Base-by-base conservation (phyloP, 2,888 invertebrate species). In the Empis stercorea region DNA sequence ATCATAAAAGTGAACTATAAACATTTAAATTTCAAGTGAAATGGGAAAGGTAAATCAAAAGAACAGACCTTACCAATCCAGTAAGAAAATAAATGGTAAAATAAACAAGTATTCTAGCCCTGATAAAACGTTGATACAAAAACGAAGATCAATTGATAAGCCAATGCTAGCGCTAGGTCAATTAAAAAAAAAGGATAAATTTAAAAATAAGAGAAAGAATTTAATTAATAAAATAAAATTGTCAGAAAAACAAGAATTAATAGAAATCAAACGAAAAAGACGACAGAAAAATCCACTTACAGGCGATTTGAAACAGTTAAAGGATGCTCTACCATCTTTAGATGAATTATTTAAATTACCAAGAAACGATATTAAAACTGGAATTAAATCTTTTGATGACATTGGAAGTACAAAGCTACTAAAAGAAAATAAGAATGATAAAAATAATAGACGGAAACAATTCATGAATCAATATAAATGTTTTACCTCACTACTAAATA, bases 301-400 rank as follows among this genome's bases (percentile, higher is more conserved):
- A 6, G 66, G 66, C 0, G 65, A 66, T 36, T 53, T 68, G 10
- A 62, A 61, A 27, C 57, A 61, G 0, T 49, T 68, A 0, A 61
- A 61, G n/a, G 68, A 68, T 55, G 66, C 67, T 1, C 41, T 68
- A 30, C 68, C 68, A 10, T 65, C 68, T 0, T 47, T 68, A 3
- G 58, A 61, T 10, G 63, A 63, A 30, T 51, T 68, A 3, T 60
- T 60, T 41, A 57, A 59, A 38, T 32, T 66, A 30, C 62, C 59
- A 2, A 58, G 57, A 30, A 54, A 52, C n/a, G 54, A 48, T 34
- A 52, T 54, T 30, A 62, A 55, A 46, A 58, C 55, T 1, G 54
- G 52, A 2, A 49, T 60, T 3, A 42, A 54, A 20, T 50, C 45
- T 15, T 30, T 43, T 50, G 1, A 53, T 48, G 10, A 32, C 14